Conservation (phyloP, 2,888 invertebrate genomes). For the Euproctis similis region DNA sequence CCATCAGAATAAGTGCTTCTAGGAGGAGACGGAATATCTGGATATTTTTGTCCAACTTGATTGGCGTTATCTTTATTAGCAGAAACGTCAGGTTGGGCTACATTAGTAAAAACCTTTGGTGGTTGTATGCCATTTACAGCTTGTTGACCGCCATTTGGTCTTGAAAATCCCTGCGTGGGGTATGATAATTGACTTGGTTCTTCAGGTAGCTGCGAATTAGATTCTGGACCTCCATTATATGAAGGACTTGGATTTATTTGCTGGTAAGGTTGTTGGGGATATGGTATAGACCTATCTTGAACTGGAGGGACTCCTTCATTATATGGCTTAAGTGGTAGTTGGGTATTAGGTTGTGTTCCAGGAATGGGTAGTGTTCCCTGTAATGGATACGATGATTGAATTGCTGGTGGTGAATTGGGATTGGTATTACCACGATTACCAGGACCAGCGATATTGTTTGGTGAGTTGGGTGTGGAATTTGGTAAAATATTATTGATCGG, state of each 20-base stretch:
- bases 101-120: slow-evolving; percentile 3
- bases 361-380: slow-evolving; percentile 1
- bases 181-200: neutral
- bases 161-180: neutral
- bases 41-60: neutral
- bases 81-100: slow-evolving; percentile 2
- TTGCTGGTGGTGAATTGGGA: neutral
- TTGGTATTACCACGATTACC: too few species aligned
- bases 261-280: neutral
- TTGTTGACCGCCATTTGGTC: neutral
- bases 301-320: neutral
- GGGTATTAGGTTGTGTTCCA: too few species aligned
- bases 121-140: neutral
- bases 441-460: neutral
- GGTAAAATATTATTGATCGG: slow-evolving; percentile 17
- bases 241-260: neutral
- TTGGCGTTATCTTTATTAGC: too few species aligned
- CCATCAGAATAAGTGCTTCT: slow-evolving; percentile 2
- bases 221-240: neutral
- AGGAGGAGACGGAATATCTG: neutral
- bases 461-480: neutral
- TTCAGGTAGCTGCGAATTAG: neutral
- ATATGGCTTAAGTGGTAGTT: neutral
- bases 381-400: neutral
- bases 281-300: neutral